Conservation (phyloP, 2,113 vertebrate genomes). For the Jacana jacana region DNA sequence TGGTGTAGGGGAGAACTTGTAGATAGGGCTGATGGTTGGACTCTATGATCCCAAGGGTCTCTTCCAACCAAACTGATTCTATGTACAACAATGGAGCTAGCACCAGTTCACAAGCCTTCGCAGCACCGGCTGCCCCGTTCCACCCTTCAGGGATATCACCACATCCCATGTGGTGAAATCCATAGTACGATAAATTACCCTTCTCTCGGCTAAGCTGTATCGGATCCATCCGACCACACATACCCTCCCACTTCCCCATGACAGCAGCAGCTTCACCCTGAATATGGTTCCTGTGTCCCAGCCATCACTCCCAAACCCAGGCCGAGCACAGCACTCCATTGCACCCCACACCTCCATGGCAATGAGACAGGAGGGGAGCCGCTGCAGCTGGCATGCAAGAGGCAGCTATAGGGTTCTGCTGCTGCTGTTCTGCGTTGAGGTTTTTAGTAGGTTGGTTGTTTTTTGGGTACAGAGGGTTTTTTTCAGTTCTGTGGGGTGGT, state of each 20-base stretch:
- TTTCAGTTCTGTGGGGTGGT: not conserved
- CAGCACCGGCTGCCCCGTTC: not conserved
- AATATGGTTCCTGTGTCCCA: not conserved
- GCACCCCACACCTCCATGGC: not conserved
- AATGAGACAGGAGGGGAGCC: not conserved
- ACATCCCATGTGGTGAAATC: rapidly evolving
- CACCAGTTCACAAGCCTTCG: not conserved
- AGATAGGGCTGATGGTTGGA: too few relatives aligned
- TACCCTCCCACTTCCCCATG: not conserved
- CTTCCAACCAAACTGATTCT: too few relatives aligned
- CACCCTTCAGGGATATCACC: not conserved
- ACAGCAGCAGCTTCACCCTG: not conserved
- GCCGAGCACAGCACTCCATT: not conserved
- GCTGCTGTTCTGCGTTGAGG: not conserved
- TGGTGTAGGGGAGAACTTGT: too few relatives aligned
- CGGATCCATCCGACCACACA: not conserved
- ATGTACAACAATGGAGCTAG: not conserved
- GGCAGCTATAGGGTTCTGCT: rapidly evolving
- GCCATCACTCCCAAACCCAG: not conserved
- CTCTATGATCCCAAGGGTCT: too few relatives aligned
- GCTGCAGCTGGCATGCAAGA: not conserved
- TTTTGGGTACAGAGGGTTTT: not conserved
- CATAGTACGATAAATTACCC: not conserved
- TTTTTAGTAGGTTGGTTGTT: not conserved
- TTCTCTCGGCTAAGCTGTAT: not conserved